phyloP scores from a whole-genome alignment of 2,113 vertebrate genomes.

The Oryzias celebensis region DNA sequence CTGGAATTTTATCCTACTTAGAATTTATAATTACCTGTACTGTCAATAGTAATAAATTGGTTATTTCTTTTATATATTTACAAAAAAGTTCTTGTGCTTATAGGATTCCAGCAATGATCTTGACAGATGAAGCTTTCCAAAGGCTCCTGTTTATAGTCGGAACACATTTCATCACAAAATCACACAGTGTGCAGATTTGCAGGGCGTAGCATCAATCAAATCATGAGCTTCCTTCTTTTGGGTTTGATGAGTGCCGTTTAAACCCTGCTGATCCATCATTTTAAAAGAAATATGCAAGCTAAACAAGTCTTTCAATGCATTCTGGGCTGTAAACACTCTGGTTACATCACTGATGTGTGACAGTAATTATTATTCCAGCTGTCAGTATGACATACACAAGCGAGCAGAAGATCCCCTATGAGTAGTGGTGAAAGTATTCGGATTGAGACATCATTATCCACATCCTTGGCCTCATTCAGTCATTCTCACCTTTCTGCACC shows the following conservation, averaged over 20 bases:
- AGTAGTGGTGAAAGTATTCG: slow-evolving; percentile 73
- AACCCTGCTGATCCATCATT: slow-evolving; percentile 58
- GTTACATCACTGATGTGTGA: slow-evolving; percentile 82
- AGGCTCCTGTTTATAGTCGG: background rate
- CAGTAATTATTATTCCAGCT: slow-evolving; percentile 87
- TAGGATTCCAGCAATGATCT: background rate
- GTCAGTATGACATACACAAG: slow-evolving; percentile 83
- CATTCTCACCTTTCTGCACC: slow-evolving; percentile 48
- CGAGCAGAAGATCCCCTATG: slow-evolving; percentile 79
- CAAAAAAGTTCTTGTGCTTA: background rate
- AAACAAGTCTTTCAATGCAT: slow-evolving; percentile 79
- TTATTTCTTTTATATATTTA: background rate
- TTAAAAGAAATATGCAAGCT: slow-evolving; percentile 71
- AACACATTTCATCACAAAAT: slow-evolving; percentile 1
- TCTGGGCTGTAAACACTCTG: slow-evolving; percentile 78
- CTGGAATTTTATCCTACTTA: too few relatives aligned
- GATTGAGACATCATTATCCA: slow-evolving; percentile 87
- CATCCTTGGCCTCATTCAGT: slow-evolving; percentile 67
- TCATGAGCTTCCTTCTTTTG: slow-evolving; percentile 5
- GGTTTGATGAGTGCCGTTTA: slow-evolving; percentile 59
- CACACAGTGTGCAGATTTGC: slow-evolving; percentile 9
- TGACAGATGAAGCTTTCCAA: background rate
- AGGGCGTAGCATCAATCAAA: slow-evolving; percentile 34
- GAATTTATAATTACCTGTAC: too few relatives aligned
- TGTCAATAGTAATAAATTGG: background rate